These are phyloP conservation scores for Callipepla squamata DNA, from an alignment of 2,113 vertebrate species.

Conservation along the genomic window DNA sequence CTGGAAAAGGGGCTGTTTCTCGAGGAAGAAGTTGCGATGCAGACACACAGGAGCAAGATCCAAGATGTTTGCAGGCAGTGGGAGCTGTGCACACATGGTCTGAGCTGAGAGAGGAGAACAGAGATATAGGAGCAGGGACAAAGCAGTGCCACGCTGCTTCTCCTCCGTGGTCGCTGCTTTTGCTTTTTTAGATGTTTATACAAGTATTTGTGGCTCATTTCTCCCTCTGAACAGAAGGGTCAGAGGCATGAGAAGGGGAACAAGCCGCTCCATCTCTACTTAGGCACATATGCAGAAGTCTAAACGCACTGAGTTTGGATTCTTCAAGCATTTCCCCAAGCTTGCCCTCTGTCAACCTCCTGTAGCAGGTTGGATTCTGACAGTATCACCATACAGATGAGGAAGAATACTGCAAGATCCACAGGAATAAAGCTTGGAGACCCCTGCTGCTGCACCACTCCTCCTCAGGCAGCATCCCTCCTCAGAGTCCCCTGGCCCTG, in stretches of 20 bases:
- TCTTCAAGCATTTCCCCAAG: not conserved
- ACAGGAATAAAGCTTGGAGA: not conserved
- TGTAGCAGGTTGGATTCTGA: not conserved
- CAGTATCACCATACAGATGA: not conserved
- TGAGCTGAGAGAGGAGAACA: not conserved
- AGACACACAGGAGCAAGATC: not conserved
- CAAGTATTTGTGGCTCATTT: not conserved
- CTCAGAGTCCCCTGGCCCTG: not conserved
- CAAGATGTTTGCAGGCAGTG: not conserved
- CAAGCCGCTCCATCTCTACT: not conserved
- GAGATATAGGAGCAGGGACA: not conserved
- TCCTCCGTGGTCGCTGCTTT: not conserved
- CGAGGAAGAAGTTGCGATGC: not conserved
- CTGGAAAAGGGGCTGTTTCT: not conserved
- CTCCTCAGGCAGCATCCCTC: not conserved
- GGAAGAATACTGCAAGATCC: not conserved
- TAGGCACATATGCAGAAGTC: not conserved
- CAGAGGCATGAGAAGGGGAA: not conserved
- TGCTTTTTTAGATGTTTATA: not conserved
- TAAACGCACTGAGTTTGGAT: not conserved
- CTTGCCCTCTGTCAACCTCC: not conserved
- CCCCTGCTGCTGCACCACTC: not conserved
- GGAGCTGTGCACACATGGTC: not conserved
- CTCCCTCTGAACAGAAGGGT: not conserved
- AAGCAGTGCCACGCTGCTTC: accelerated